Base-by-base conservation (phyloP, 1,140 invertebrate genomes). In the Euglossa dilemma region DNA sequence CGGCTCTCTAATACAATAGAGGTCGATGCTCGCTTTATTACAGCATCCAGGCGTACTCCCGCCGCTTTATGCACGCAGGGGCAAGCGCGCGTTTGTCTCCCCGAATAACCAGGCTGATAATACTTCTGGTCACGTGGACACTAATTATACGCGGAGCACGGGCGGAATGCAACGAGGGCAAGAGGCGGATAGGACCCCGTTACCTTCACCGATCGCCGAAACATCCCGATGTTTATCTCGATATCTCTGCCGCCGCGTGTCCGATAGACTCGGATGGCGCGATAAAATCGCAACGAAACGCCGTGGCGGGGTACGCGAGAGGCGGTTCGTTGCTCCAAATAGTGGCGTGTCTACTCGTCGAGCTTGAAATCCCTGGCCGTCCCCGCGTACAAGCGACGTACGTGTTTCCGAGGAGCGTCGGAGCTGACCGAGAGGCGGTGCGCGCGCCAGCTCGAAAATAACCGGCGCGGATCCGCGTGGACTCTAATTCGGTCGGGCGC, bases 401-500 rank as follows among this genome's bases (percentile, higher is more conserved):
- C 52, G 75, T 85, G 74, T 83, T 50, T 63, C 12, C 74, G 52
- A 67, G n/a, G 76, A 28, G 66, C 57, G 63, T 57, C 50, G 59
- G 57, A 57, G 54, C 67, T 84, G 81, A 80, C 66, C 74, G 79
- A 85, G 85, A 80, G 84, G 76, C 75, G 85, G 80, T 61, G 72
- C 80, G 84, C 83, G 84, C 78, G 80, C 50, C 85, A 85, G 77
- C 12, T 87, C 89, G 89, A 91, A 93, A 93, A 92, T 93, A 88
- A 63, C 47, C 69, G 85, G 84, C 87, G 64, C 61, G 79, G 86
- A 88, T 90, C 93, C 92, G 91, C 93, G 92, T 93, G 93, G 93
- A 88, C 90, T 91, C 92, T 93, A 93, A 93, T 93, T 93, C 84
- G 74, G 90, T 91, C 88, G 84, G 88, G 90, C 89, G 85, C 89